Evolutionary conservation across 2,113 vertebrate species (phyloP), one percentile per base, ranked within the genome.

Genomic region (Sisor rabdophorus): DNA sequence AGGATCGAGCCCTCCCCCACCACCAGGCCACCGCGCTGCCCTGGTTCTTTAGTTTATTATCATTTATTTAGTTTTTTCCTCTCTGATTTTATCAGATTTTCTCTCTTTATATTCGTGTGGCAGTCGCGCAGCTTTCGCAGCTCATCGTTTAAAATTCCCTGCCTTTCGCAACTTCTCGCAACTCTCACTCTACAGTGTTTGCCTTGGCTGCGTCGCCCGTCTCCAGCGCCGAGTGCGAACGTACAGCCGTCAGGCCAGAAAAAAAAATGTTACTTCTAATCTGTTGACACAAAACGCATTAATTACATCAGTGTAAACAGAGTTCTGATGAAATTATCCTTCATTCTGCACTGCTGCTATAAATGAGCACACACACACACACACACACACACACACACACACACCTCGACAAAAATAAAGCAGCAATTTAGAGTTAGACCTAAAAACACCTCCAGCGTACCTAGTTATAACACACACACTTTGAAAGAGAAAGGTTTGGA

Each of bases 251-350:
- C 60, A 36, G 32, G 16, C 55, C 50, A 30, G 78, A n/a, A n/a
- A 56, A 73, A 80, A 67, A 56, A 48, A 17, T 61, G 65, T 68
- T 71, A 80, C 78, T 65, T 76, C 70, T 81, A 68, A 79, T 84
- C 72, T 82, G 77, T 84, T 82, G 74, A 73, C 78, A 78, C 72
- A 48, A 78, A 80, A 76, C 76, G 47, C 71, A 4, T 24, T 71
- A 79, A 81, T 81, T 84, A 84, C 77, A 55, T 26, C 26, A 50
- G 64, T 64, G 22, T 56, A 58, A 79, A 78, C 82, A 79, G 58
- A 40, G 24, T 77, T 81, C 61, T 48, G 64, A 70, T 54, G 67
- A 54, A 71, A 59, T 53, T 68, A 80, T 77, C 75, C 80, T 75
- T 56, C 47, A 32, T 24, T 54, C 36, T n/a, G 48, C 28, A 54